phyloP scores from a whole-genome alignment of 2,113 vertebrate species.

The Dicaeum eximium region DNA sequence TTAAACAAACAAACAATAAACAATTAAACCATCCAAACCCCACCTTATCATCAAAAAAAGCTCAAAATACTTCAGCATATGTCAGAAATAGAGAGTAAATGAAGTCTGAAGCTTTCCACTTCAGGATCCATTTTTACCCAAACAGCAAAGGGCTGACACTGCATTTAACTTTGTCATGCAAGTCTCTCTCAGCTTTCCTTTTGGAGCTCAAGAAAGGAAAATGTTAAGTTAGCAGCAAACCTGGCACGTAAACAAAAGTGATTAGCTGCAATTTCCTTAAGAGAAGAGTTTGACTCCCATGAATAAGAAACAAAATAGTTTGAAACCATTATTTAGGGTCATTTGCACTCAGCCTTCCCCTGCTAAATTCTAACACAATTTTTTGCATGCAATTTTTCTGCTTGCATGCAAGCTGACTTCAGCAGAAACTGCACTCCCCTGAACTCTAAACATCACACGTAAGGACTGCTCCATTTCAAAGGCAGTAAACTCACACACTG shows the following conservation, averaged over 20 bases:
- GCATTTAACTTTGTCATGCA: background rate
- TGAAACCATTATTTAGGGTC: background rate
- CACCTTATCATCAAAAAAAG: background rate
- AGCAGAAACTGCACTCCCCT: background rate
- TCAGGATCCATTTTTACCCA: background rate
- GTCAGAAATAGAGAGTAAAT: background rate
- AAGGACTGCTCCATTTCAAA: background rate
- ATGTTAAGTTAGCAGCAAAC: background rate
- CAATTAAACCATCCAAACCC: background rate
- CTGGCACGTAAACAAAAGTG: background rate
- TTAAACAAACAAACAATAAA: background rate
- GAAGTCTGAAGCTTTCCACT: background rate
- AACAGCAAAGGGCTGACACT: background rate
- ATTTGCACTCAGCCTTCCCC: background rate
- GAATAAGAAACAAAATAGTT: background rate
- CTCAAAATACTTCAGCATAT: background rate
- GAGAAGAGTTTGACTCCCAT: background rate
- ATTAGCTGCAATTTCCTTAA: background rate
- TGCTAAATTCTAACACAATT: background rate
- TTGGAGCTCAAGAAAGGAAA: background rate
- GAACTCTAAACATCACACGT: background rate
- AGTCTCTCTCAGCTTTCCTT: background rate
- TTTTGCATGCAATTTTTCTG: background rate
- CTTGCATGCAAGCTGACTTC: background rate
- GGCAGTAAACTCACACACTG: background rate